phyloP scores from a whole-genome alignment of 92 coral and sea anemone species.

The Parazoanthus atlanticus region DNA sequence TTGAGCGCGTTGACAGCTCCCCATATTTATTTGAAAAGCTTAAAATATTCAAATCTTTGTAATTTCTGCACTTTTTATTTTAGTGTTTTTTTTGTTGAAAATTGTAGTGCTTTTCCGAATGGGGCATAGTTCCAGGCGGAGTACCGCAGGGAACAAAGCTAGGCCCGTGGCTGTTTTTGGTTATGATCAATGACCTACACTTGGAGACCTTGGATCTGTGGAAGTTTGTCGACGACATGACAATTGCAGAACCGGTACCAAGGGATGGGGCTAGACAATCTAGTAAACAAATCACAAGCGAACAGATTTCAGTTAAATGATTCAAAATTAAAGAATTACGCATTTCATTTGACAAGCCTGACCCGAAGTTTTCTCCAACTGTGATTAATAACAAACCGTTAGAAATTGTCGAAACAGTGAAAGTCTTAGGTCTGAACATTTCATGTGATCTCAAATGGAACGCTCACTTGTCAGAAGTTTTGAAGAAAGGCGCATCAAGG shows the following conservation, averaged over 20 bases:
- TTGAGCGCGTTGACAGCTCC: too few species aligned
- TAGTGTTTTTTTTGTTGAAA: too few species aligned
- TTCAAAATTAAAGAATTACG: conserved; percentile 48
- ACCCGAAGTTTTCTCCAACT: conserved; percentile 30
- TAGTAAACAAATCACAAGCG: conserved; percentile 24
- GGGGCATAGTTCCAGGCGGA: conserved; percentile 49
- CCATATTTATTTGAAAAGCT: too few species aligned
- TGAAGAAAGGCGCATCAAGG: conserved; percentile 25
- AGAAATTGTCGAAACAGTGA: conserved; percentile 33
- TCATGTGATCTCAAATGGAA: conserved; percentile 48
- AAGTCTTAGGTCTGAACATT: conserved; percentile 38
- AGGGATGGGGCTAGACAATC: conserved; percentile 10
- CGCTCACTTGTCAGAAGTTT: conserved; percentile 31
- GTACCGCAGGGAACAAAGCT: conserved; percentile 55
- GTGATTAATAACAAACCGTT: conserved; percentile 35
- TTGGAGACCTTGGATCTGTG: conserved; percentile 29
- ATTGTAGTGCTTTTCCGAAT: conserved; percentile 48
- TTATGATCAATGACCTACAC: conserved; percentile 46
- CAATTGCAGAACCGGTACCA: conserved; percentile 38
- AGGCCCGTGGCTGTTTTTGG: conserved; percentile 48
- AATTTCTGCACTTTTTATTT: too few species aligned
- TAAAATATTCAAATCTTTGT: too few species aligned
- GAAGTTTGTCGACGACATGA: conserved; percentile 50
- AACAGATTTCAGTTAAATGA: conserved; percentile 42
- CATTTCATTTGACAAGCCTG: conserved; percentile 34